A percentile compares a stretch with the other conserved stretches of the same genome.
Conservation (phyloP, 1,140 invertebrate genomes). For the Pararge aegeria region DNA sequence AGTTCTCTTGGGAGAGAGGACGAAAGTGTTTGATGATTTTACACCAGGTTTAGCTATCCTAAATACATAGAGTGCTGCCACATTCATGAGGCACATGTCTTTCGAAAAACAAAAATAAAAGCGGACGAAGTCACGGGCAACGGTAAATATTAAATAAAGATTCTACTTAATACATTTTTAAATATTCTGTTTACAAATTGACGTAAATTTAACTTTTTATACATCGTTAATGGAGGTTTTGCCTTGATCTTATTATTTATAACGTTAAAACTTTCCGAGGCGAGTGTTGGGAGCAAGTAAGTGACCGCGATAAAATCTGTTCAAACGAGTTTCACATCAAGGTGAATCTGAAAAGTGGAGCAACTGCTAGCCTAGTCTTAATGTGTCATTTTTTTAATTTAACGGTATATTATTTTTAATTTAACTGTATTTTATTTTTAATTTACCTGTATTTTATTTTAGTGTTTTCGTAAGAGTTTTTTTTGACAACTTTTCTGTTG, state of each 20-base stretch:
- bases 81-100: too few species aligned
- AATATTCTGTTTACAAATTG: too few species aligned
- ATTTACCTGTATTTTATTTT: not conserved
- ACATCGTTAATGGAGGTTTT: not conserved
- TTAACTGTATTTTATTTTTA: not conserved
- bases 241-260: conserved; percentile 2
- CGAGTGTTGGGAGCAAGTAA: not conserved
- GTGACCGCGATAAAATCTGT: conserved; percentile 6
- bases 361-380: not conserved
- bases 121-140: too few species aligned
- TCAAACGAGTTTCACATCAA: conserved; percentile 17
- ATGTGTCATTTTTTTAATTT: not conserved
- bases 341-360: conserved; percentile 8
- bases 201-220: not conserved
- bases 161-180: too few species aligned
- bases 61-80: too few species aligned
- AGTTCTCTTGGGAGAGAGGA: too few species aligned
- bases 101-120: too few species aligned
- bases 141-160: too few species aligned
- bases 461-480: too few species aligned
- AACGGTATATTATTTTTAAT: not conserved
- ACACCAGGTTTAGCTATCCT: too few species aligned
- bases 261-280: not conserved
- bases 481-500: too few species aligned
- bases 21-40: too few species aligned